Base-by-base conservation (phyloP, 2,113 vertebrate species). In the Synchiropus splendidus region DNA sequence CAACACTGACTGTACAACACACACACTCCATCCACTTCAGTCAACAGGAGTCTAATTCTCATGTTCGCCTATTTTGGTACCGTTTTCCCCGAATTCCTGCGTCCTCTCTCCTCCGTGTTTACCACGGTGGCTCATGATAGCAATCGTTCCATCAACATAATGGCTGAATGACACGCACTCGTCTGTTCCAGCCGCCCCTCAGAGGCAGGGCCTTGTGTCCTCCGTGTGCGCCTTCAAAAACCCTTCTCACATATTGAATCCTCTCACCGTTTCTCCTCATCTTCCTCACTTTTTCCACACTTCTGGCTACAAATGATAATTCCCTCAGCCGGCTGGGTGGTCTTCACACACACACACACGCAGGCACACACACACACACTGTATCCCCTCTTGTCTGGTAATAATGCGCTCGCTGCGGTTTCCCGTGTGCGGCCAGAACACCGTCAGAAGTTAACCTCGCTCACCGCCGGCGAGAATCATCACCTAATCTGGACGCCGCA, bases 331-430 rank as follows among this genome's bases (percentile, higher is more conserved):
- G 21, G 74, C 73, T 86, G 85, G 84, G 85, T 87, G 84, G 85
- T 87, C 85, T 64, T 62, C 42, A 48, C 39, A 47, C 60, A 48
- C 54, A 51, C 54, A 46, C 56, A 44, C 39, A 40, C 31, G 5
- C 10, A 33, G n/a, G n/a, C 27, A 15, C 38, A 33, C 42, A 34
- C 48, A 41, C 48, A 30, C 18, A 44, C 42, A 44, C 21, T 27
- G 21, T 27, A 5, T 27, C 21, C 21, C 21, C 21, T 5, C 21
- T 27, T 27, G 58, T 74, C 71, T 72, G 61, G 72, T 82, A 65
- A 75, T 83, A 82, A 80, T 85, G 78, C 34, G 10, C 78, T 84
- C 61, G 70, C 75, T 75, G 78, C 58, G 82, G 80, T 83, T 82
- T 82, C 4, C 21, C 8, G 21, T 27, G 21, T 8, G 21, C 21